Conservation (phyloP, 2,797 vertebrate species). For the Rhinatrema bivittatum region DNA sequence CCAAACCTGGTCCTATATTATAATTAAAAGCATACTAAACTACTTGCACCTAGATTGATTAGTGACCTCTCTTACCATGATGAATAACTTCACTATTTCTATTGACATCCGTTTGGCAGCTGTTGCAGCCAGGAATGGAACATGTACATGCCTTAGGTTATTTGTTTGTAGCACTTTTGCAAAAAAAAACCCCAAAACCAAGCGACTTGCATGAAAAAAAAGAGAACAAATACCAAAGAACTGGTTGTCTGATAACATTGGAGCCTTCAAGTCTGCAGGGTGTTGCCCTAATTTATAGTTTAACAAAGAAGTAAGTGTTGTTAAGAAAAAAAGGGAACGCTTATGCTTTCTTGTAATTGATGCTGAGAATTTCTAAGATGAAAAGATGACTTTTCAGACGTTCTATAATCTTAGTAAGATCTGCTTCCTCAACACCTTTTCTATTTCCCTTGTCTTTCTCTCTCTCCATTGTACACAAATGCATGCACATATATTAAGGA, state of each 20-base stretch:
- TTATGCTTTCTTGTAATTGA: slow-evolving; percentile 50
- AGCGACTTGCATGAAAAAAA: slow-evolving; percentile 37
- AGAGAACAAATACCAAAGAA: slow-evolving; percentile 56
- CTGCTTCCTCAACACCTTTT: slow-evolving; percentile 27
- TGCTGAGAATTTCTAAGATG: slow-evolving; percentile 52
- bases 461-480: too few species aligned
- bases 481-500: slow-evolving; percentile 20
- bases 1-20: too few species aligned
- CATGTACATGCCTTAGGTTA: slow-evolving; percentile 35
- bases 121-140: slow-evolving; percentile 30
- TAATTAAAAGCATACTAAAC: too few species aligned
- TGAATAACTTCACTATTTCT: slow-evolving; percentile 48
- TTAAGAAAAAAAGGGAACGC: slow-evolving; percentile 62
- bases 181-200: too few species aligned
- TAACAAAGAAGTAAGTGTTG: slow-evolving; percentile 69
- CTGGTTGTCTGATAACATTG: slow-evolving; percentile 64
- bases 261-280: slow-evolving; percentile 67
- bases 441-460: slow-evolving; percentile 31
- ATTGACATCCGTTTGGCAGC: slow-evolving; percentile 33
- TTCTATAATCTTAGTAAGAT: slow-evolving; percentile 47
- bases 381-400: slow-evolving; percentile 42
- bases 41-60: too few species aligned
- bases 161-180: slow-evolving; percentile 39
- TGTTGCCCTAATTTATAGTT: slow-evolving; percentile 57
- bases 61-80: too few species aligned